Conservation (phyloP, 2,888 invertebrate species). For the Rosalia funebris region DNA sequence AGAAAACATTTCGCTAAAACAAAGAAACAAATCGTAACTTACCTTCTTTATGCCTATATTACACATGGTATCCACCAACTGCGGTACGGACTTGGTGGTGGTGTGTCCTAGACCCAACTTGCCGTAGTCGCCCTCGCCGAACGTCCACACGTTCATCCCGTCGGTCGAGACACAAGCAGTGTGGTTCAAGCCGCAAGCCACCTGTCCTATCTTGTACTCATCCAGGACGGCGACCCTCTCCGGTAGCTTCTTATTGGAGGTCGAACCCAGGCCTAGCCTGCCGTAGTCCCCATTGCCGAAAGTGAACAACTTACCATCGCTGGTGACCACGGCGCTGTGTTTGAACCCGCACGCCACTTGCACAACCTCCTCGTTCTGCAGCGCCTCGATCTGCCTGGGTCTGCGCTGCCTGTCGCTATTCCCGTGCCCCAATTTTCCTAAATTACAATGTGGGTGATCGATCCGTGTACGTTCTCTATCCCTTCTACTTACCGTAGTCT, state of each 20-base stretch:
- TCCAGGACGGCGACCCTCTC: conserved; percentile 68
- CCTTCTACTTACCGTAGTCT: conserved; percentile 69
- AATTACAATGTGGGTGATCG: background rate
- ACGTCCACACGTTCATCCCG: conserved; percentile 71
- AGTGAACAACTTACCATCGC: conserved; percentile 72
- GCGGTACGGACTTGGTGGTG: conserved; percentile 64
- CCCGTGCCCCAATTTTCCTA: conserved; percentile 71
- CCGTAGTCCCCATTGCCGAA: conserved; percentile 76
- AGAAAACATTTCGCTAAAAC: too few relatives aligned
- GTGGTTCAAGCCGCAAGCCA: conserved; percentile 73
- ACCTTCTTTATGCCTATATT: conserved; percentile 68
- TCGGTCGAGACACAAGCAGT: conserved; percentile 70
- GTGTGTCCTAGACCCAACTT: conserved; percentile 67
- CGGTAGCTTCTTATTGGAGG: conserved; percentile 71
- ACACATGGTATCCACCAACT: conserved; percentile 67
- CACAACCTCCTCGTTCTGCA: conserved; percentile 70
- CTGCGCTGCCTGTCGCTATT: conserved; percentile 72
- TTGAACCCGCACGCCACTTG: conserved; percentile 73
- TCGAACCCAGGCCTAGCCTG: conserved; percentile 69
- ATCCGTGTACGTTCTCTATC: background rate
- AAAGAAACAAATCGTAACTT: too few relatives aligned
- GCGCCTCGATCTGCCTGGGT: conserved; percentile 71
- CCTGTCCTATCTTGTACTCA: conserved; percentile 61
- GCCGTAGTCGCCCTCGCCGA: conserved; percentile 74
- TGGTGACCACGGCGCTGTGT: conserved; percentile 73